These are phyloP conservation scores for Germaria angustata DNA, from an alignment of 2,888 invertebrate species.

Conservation along the genomic window DNA sequence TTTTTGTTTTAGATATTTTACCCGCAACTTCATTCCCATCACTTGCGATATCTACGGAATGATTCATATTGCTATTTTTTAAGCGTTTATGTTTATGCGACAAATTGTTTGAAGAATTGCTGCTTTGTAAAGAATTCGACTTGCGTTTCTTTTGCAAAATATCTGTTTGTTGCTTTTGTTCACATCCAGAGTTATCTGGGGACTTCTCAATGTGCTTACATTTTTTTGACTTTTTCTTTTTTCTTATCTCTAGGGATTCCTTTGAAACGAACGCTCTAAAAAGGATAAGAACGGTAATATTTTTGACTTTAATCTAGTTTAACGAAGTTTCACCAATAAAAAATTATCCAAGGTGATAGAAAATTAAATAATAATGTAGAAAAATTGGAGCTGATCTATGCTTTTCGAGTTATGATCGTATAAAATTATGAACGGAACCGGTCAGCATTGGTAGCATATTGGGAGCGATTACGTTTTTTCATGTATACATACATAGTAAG, in stretches of 20 bases:
- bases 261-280: constrained; percentile 64
- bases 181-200: background rate
- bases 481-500: no score
- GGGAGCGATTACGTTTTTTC: no score
- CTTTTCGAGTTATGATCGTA: no score
- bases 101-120: background rate
- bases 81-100: constrained; percentile 50
- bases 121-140: constrained; percentile 27
- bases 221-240: constrained; percentile 58
- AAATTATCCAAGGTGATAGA: no score
- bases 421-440: no score
- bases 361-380: no score
- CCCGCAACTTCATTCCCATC: background rate
- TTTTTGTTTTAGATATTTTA: background rate
- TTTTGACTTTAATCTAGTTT: no score
- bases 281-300: no score
- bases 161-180: background rate
- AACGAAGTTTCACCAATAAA: no score
- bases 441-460: no score
- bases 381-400: no score
- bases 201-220: background rate
- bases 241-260: constrained; percentile 47
- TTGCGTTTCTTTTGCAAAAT: constrained; percentile 60
- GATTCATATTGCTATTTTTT: constrained; percentile 44
- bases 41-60: background rate